Conservation (phyloP, 1,140 invertebrate species). For the Saxidomus purpurata region DNA sequence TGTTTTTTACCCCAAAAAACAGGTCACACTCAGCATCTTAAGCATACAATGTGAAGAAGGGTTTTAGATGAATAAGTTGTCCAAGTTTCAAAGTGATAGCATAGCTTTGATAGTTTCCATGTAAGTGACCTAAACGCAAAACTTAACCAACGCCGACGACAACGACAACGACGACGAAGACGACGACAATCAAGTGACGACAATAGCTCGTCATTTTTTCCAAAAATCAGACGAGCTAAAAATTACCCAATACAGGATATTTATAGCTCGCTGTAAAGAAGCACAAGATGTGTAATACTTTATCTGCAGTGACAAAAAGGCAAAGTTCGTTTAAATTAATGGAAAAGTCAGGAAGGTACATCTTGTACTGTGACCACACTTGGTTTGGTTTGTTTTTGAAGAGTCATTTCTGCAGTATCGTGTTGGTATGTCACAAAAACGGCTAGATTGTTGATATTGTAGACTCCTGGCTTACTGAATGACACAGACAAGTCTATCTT, state of each 20-base stretch:
- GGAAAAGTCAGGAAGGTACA: conserved; percentile 34
- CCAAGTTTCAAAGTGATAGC: no score
- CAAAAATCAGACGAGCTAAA: no score
- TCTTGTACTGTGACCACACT: conserved; percentile 80
- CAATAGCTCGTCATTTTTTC: no score
- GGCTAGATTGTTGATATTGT: conserved; percentile 82
- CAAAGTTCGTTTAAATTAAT: not conserved
- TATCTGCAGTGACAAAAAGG: not conserved
- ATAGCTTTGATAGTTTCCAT: no score
- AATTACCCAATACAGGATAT: not conserved
- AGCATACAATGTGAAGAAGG: no score
- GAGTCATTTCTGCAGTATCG: conserved; percentile 81
- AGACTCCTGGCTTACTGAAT: conserved; percentile 83
- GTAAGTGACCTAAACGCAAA: no score
- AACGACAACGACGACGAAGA: no score
- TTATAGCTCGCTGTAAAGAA: not conserved
- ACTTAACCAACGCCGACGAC: no score
- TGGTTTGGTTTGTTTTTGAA: conserved; percentile 82
- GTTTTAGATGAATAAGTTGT: no score
- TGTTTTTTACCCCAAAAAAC: no score
- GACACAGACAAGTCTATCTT: conserved; percentile 76
- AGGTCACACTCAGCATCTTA: no score
- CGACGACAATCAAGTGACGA: no score
- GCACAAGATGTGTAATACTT: not conserved
- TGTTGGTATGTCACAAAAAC: conserved; percentile 81